Evolutionary conservation across 2,888 invertebrate species (phyloP), one percentile per base, ranked within the genome.

Genomic region (Drosophila mercatorum): DNA sequence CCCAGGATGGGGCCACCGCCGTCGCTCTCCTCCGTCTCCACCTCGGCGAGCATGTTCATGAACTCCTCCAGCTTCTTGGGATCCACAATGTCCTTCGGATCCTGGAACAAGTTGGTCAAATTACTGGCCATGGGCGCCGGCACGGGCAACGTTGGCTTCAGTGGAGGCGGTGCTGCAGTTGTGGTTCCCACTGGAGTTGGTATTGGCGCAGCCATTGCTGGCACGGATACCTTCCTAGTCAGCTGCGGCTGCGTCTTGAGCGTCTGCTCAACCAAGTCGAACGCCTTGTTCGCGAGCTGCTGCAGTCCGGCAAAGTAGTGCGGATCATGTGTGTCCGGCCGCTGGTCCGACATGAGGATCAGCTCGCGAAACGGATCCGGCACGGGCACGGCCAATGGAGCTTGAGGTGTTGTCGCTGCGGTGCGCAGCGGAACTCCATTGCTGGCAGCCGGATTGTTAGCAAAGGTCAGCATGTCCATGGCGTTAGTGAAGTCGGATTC

Each of bases 401-500:
- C 17, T 4, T 7, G 14, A 1, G 34, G 2, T 5, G 40, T 4
- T 11, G 17, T 4, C 14, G 40, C 6, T 0, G 67, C 6, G 5
- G 62, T 28, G 5, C 77, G 81, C 46, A 90, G 38, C 0, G 70
- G 61, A 2, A 81, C 69, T 1, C 87, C 87, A 6, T 72, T 75
- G 46, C 87, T 90, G 11, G 85, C 67, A 0, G 88, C 72, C 2
- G 91, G 82, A 90, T 97, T 97, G 80, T 95, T 95, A 11, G 97
- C 96, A 92, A 96, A 97, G 0, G 97, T 96, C 94, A 98, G 96
- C 76, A 97, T 96, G 90, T 97, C 97, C 63, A 97, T 94, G 1
- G 97, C 96, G 14, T 96, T 95, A 5, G 95, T 95, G 51, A 97
- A 92, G 55, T 91, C 91, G 0, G 89, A 75, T 11, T 90, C 89